A percentile compares a stretch with the other conserved stretches of the same genome.
Conservation (phyloP, 2,113 vertebrate genomes). For the Ardeotis arabs region DNA sequence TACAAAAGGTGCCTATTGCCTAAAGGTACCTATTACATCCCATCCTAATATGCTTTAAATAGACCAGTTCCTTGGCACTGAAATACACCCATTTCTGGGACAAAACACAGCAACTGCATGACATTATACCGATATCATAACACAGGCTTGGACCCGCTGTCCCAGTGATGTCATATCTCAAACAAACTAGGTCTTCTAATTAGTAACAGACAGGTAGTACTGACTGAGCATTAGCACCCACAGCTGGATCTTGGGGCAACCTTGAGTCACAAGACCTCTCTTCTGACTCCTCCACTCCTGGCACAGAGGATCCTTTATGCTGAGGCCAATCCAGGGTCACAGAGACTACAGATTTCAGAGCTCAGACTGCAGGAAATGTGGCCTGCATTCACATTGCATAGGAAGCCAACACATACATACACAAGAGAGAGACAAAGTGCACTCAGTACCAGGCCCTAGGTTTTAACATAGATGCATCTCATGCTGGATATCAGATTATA, state of each 20-base stretch:
- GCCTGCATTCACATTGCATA: not conserved
- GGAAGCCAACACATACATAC: not conserved
- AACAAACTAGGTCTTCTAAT: not conserved
- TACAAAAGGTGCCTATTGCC: not conserved
- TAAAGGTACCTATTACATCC: not conserved
- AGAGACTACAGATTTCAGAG: not conserved
- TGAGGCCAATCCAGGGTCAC: too few species aligned
- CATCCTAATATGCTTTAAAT: not conserved
- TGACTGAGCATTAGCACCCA: not conserved
- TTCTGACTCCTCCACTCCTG: not conserved
- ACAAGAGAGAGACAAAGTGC: too few species aligned
- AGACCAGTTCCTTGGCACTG: not conserved
- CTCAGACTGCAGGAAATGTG: not conserved
- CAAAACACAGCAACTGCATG: not conserved
- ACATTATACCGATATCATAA: fast-evolving
- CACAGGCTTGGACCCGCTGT: not conserved
- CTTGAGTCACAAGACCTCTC: not conserved
- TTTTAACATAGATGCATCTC: not conserved
- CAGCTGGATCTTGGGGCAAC: not conserved
- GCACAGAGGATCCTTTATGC: not conserved
- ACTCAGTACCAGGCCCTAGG: not conserved
- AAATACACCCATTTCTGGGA: not conserved
- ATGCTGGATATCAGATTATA: not conserved
- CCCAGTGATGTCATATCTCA: fast-evolving
- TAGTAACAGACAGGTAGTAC: not conserved